Conservation (phyloP, 2,888 invertebrate species). For the Ptycholaimellus sp. region DNA sequence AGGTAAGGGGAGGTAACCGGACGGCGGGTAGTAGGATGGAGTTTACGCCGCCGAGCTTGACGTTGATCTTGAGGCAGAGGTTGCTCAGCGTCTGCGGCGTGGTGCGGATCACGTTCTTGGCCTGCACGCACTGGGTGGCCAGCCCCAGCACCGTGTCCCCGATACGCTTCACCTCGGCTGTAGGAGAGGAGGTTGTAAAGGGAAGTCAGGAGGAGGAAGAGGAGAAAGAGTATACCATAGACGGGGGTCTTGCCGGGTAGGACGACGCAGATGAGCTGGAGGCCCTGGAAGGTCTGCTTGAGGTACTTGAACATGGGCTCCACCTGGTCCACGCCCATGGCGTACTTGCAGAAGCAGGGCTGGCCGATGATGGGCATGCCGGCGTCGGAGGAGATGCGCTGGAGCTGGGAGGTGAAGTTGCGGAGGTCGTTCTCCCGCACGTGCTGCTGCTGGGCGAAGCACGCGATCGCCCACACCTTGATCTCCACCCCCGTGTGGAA, state of each 20-base stretch:
- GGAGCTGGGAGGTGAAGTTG: slow-evolving; percentile 86
- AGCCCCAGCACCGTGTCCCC: slow-evolving; percentile 96
- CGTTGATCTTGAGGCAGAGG: slow-evolving; percentile 96
- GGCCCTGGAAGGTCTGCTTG: slow-evolving; percentile 75
- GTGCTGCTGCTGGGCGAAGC: slow-evolving; percentile 92
- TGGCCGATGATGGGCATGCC: slow-evolving; percentile 83
- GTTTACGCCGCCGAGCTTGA: slow-evolving; percentile 96
- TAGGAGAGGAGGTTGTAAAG: slow-evolving; percentile 8
- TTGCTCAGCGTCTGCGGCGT: slow-evolving; percentile 97
- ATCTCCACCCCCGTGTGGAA: slow-evolving; percentile 99
- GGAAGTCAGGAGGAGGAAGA: neutral
- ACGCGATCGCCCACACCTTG: slow-evolving; percentile 96
- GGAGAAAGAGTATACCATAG: slow-evolving; percentile 2
- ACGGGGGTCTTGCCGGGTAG: slow-evolving; percentile 41
- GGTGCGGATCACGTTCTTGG: slow-evolving; percentile 98
- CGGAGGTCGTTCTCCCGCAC: slow-evolving; percentile 80
- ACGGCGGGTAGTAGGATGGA: slow-evolving; percentile 91
- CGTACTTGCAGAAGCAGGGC: slow-evolving; percentile 91
- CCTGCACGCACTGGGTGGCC: slow-evolving; percentile 99
- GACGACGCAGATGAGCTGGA: slow-evolving; percentile 89
- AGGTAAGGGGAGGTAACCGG: too few relatives aligned
- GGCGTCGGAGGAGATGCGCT: slow-evolving; percentile 95
- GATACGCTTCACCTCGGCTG: slow-evolving; percentile 93
- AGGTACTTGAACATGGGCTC: slow-evolving; percentile 99
- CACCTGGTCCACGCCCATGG: slow-evolving; percentile 95